phyloP scores from a whole-genome alignment of 2,113 vertebrate species.

The Anser brachyrhynchus region DNA sequence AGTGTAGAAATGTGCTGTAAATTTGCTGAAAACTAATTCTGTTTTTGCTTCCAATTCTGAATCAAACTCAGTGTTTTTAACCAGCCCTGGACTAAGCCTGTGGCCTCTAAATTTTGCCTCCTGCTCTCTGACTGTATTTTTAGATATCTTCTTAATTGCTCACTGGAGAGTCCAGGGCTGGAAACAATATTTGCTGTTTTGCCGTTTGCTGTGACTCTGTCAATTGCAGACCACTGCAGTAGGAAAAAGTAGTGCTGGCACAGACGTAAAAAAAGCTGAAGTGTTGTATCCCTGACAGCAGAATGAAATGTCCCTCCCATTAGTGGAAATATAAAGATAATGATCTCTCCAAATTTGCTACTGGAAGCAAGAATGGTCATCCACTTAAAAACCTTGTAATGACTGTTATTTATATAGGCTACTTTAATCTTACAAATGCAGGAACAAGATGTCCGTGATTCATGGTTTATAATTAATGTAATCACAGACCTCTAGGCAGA shows the following conservation, averaged over 20 bases:
- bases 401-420: background rate
- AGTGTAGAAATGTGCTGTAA: background rate
- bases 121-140: background rate
- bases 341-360: conserved; percentile 1
- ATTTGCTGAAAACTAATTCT: background rate
- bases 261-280: background rate
- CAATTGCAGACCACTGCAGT: background rate
- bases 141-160: background rate
- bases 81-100: background rate
- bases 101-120: background rate
- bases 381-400: background rate
- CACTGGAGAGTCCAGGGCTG: background rate
- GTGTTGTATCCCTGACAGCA: background rate
- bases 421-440: background rate
- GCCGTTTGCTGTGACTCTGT: background rate
- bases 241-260: background rate
- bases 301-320: background rate
- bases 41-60: background rate
- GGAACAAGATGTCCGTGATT: background rate
- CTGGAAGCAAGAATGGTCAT: background rate
- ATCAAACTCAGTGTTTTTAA: background rate
- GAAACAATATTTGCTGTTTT: background rate
- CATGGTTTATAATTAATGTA: background rate
- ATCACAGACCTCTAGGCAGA: background rate
- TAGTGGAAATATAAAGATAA: conserved; percentile 2